Percentiles rank a stretch among this genome's conserved stretches.
Conservation (phyloP, 2,113 vertebrate species). For the Hystrix brachyura region DNA sequence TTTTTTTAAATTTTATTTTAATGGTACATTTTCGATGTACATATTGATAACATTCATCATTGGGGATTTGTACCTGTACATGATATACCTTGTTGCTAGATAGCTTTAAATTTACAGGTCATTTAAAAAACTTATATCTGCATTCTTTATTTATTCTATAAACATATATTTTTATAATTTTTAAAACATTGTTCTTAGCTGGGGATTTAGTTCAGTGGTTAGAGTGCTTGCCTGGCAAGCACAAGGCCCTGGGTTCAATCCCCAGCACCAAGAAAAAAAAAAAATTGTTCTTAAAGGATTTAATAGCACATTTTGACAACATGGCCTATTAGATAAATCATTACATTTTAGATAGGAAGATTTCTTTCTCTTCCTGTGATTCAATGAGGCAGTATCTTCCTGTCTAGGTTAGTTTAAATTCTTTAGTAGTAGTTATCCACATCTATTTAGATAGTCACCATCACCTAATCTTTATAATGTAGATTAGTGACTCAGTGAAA, state of each 20-base stretch:
- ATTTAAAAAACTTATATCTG: not conserved
- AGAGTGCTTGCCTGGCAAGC: too few relatives aligned
- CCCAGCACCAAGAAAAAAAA: not conserved
- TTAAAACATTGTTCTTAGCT: not conserved
- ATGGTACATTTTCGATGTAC: too few relatives aligned
- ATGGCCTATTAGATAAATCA: not conserved
- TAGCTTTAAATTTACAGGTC: slow-evolving; percentile 14
- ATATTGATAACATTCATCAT: too few relatives aligned
- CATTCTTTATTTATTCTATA: slow-evolving; percentile 6
- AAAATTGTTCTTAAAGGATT: not conserved
- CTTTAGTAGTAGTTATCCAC: slow-evolving; percentile 39
- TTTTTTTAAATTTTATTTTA: not conserved
- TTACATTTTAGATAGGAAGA: not conserved
- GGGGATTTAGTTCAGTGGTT: too few relatives aligned
- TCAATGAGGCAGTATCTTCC: slow-evolving; percentile 29
- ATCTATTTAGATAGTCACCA: slow-evolving; percentile 3
- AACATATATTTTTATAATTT: slow-evolving; percentile 36
- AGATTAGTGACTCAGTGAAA: slow-evolving; percentile 23
- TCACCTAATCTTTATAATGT: slow-evolving; percentile 45
- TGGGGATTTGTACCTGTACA: too few relatives aligned
- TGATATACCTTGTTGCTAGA: not conserved
- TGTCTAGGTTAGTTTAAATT: slow-evolving; percentile 53
- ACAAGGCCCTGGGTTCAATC: too few relatives aligned
- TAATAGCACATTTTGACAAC: not conserved
- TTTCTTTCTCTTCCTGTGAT: slow-evolving; percentile 32